These are phyloP conservation scores for Folsomia manolachei DNA, from an alignment of 2,888 invertebrate species.

Conservation along the genomic window DNA sequence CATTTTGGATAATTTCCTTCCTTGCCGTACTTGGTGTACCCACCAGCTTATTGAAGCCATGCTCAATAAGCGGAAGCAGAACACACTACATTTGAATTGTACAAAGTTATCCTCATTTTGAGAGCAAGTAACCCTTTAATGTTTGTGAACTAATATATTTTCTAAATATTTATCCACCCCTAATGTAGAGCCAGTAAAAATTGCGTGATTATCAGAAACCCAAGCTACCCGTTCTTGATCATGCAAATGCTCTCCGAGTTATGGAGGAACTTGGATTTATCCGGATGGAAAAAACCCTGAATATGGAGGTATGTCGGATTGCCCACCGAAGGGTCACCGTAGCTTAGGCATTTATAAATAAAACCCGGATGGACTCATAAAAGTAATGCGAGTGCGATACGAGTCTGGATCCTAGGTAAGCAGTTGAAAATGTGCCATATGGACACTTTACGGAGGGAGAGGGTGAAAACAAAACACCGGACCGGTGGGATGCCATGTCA, in stretches of 20 bases:
- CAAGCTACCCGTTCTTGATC: too few relatives aligned
- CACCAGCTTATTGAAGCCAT: too few relatives aligned
- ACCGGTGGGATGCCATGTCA: too few relatives aligned
- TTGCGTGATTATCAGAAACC: too few relatives aligned
- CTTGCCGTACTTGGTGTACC: too few relatives aligned
- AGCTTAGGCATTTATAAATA: neutral
- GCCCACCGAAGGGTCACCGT: neutral
- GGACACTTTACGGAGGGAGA: neutral
- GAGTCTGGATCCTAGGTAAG: neutral
- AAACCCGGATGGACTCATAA: conserved; percentile 7
- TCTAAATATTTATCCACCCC: too few relatives aligned
- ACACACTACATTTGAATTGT: too few relatives aligned
- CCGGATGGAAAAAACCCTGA: neutral
- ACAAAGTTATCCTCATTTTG: too few relatives aligned
- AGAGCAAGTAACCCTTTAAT: too few relatives aligned
- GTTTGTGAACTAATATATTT: too few relatives aligned
- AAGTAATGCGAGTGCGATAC: neutral
- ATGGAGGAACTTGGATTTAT: neutral
- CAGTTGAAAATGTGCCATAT: conserved; percentile 11
- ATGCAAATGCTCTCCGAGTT: too few relatives aligned
- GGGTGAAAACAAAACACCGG: conserved; percentile 7
- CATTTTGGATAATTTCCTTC: neutral
- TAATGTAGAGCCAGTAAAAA: too few relatives aligned
- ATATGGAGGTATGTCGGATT: neutral
- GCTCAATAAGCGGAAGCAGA: neutral